Evolutionary conservation across 2,113 vertebrate genomes (phyloP).

Genomic region (Peromyscus californicus): DNA sequence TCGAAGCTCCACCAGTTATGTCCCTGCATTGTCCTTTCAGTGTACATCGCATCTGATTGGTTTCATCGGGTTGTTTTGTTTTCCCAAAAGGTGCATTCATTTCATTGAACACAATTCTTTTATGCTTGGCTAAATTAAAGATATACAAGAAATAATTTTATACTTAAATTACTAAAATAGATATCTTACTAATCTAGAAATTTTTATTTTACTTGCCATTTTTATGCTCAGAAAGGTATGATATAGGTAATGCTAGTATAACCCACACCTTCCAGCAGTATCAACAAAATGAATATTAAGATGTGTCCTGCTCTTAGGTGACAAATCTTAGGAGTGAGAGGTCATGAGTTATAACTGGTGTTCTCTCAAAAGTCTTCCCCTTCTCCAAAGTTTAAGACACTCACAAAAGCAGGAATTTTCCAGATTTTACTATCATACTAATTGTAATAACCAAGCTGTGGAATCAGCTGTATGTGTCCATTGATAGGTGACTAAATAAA

Average conservation of each 20-base stretch:
- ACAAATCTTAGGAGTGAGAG: not conserved
- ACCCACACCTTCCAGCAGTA: not conserved
- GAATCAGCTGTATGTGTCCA: not conserved
- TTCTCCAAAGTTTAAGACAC: not conserved
- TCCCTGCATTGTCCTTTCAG: not conserved
- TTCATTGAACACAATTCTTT: conserved; percentile 62
- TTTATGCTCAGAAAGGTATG: not conserved
- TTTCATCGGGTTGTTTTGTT: not conserved
- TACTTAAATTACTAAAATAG: not conserved
- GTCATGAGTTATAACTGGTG: not conserved
- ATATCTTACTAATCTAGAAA: conserved; percentile 41
- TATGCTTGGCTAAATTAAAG: conserved; percentile 4
- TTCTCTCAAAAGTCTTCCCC: not conserved
- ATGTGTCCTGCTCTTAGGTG: not conserved
- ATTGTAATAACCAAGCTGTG: not conserved
- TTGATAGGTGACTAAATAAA: not conserved
- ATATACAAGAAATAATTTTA: not conserved
- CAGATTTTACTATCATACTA: not conserved
- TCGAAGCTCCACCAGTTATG: not conserved
- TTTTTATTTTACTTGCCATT: not conserved
- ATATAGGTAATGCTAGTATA: not conserved
- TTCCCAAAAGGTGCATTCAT: conserved; percentile 1
- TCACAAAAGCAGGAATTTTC: not conserved
- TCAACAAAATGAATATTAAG: not conserved
- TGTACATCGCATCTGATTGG: not conserved